Base-by-base conservation (phyloP, 2,797 vertebrate species). In the Gadopsis bispinosus region DNA sequence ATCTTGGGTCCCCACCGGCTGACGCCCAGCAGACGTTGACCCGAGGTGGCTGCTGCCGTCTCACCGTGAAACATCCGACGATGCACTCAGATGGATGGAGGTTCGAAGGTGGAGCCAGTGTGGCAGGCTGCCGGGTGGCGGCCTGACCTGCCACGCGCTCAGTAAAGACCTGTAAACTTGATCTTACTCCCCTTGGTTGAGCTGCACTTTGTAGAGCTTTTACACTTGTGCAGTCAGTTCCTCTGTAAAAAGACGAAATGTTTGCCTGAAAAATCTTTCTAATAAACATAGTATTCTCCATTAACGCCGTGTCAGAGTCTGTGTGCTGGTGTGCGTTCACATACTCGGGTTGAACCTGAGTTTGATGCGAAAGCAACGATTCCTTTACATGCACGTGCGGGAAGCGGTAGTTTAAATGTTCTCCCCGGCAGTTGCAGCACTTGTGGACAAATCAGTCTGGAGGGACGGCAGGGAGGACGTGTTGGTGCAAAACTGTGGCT, bases 261-360 rank as follows among this genome's bases (percentile, higher is more conserved):
- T 83, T 87, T 91, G 83, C 26, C 26, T 85, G 83, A 68, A 91
- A 91, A 89, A 91, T 73, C 83, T 94, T 95, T 95, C 88, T 94
- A 95, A 95, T 95, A 96, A 95, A 95, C 86, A 82, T 94, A 95
- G 94, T 94, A 87, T 91, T 94, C 91, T 95, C 94, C 94, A 95
- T 94, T 91, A 83, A 90, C 47, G 53, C 33, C 19, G 61, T 17
- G 59, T 83, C 69, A 13, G 41, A 43, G 61, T 83, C 45, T 74
- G 33, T 59, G 48, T 66, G 68, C 80, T 9, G 68, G 53, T 64
- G 48, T 71, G 35, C 73, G 60, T 62, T 31, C 10, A 12, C 10
- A 12, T 33, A 7, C 19, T 26, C 19, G 7, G 20, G 1, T 3
- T n/a, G 19, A 55, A 9, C 51, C 7, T 39, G 5, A 41, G 35